Base-by-base conservation (phyloP, 2,113 vertebrate genomes). In the Trichomycterus rosablanca region DNA sequence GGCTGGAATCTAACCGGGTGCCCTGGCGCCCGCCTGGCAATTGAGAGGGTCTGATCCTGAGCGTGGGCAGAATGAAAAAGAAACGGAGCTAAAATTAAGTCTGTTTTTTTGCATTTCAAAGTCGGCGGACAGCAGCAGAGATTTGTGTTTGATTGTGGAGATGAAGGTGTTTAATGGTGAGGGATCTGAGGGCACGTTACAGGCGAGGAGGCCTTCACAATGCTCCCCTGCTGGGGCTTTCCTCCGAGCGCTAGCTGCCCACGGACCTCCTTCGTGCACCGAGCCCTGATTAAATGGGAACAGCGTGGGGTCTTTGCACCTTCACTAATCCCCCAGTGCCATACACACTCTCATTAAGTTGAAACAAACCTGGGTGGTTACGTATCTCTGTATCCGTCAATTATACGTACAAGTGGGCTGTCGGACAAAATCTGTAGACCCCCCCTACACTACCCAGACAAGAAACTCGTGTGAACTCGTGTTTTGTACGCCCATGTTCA, bases 281-380 rank as follows among this genome's bases (percentile, higher is more conserved):
- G 54, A 50, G 71, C 70, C 76, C 77, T 74, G 76, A 82, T 85
- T 76, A 83, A 71, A 86, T 76, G 81, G 71, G 78, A 78, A 72
- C 79, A 71, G 74, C 71, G 71, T 67, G 75, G 65, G 76, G 80
- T 12, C 67, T 61, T 56, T 62, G 63, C 63, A 43, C 53, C 54
- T 35, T 37, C 44, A 57, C 59, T 72, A 70, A 71, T 71, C 72
- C 74, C 65, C 61, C 23, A 63, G 67, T 51, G 64, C 72, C 61
- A 39, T 40, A 52, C 60, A 56, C 22, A 64, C 62, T 65, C 69
- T 68, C 70, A 74, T 71, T 75, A 71, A 68, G 70, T 67, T 67
- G 62, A 73, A 67, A 71, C 66, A 60, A 79, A 69, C 45, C 60
- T 57, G 24, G 64, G 62, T 59, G 52, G 74, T 69, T 73, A 61